Evolutionary conservation across 2,888 invertebrate genomes (phyloP).

Genomic region (Luffia ferchaultella): DNA sequence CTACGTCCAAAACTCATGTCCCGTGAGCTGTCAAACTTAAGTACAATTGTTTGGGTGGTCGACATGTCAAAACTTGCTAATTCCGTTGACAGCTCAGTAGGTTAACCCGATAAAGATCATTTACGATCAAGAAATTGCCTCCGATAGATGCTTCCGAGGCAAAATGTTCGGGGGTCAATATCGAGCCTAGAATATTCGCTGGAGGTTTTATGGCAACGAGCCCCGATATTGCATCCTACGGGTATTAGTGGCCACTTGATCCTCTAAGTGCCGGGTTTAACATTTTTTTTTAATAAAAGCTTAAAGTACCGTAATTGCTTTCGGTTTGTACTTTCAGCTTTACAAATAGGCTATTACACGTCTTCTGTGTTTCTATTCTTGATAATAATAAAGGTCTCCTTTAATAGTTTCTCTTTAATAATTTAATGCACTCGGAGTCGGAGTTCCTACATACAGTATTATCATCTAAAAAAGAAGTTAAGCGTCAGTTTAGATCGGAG

Average conservation of each 20-base stretch:
- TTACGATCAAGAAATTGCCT: conserved; percentile 41
- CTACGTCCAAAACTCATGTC: too few relatives aligned
- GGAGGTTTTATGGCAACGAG: conserved; percentile 50
- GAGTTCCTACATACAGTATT: too few relatives aligned
- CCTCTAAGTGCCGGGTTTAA: not conserved
- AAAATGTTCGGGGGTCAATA: conserved; percentile 44
- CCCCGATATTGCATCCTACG: conserved; percentile 43
- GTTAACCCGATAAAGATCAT: conserved; percentile 40
- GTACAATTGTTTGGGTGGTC: not conserved
- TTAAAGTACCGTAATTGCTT: too few relatives aligned
- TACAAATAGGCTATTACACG: too few relatives aligned
- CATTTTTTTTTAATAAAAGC: not conserved
- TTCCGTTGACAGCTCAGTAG: conserved; percentile 24
- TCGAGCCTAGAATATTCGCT: conserved; percentile 40
- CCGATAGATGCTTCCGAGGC: conserved; percentile 37
- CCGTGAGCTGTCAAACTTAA: too few relatives aligned
- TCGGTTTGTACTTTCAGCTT: too few relatives aligned
- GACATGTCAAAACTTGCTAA: not conserved
- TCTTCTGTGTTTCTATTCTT: not conserved
- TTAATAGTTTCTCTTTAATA: not conserved
- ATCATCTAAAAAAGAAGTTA: too few relatives aligned
- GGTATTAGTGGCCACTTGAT: conserved; percentile 32
- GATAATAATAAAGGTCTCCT: not conserved
- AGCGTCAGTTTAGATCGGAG: too few relatives aligned
- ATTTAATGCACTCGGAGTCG: too few relatives aligned